Conservation (phyloP, 2,113 vertebrate genomes). For the Scartelaos histophorus region DNA sequence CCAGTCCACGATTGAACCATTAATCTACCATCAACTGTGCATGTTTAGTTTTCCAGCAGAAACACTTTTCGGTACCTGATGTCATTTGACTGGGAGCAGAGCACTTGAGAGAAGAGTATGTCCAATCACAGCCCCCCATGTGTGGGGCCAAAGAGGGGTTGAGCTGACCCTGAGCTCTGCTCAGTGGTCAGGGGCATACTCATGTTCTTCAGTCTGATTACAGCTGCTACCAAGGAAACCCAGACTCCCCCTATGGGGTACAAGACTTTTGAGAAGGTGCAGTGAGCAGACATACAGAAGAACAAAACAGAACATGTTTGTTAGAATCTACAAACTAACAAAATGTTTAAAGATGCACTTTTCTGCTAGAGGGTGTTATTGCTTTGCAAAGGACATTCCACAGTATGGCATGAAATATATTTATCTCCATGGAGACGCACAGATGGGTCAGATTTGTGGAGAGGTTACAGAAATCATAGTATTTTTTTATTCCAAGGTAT, state of each 20-base stretch:
- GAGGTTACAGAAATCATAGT: too few relatives aligned
- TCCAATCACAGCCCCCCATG: conserved; percentile 20
- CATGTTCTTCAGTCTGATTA: conserved; percentile 15
- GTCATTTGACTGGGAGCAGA: conserved; percentile 25
- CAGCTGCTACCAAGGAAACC: conserved; percentile 7
- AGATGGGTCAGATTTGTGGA: too few relatives aligned
- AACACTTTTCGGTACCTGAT: conserved; percentile 12
- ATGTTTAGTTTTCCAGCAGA: conserved; percentile 7
- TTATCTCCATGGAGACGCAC: too few relatives aligned
- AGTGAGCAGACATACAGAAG: background rate
- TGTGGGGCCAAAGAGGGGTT: conserved; percentile 9
- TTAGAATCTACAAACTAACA: background rate
- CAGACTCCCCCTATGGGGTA: background rate
- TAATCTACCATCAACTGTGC: background rate
- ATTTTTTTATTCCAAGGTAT: too few relatives aligned
- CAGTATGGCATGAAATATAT: too few relatives aligned
- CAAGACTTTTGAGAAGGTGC: background rate
- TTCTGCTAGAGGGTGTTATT: too few relatives aligned
- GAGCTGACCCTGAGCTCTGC: conserved; percentile 26
- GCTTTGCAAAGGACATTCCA: too few relatives aligned
- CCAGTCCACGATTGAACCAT: background rate
- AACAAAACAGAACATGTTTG: background rate
- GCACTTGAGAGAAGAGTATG: conserved; percentile 32
- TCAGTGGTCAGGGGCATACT: conserved; percentile 27
- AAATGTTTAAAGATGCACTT: background rate